Evolutionary conservation across 2,797 vertebrate species (phyloP).

Genomic region (Orestias chungarensis): DNA sequence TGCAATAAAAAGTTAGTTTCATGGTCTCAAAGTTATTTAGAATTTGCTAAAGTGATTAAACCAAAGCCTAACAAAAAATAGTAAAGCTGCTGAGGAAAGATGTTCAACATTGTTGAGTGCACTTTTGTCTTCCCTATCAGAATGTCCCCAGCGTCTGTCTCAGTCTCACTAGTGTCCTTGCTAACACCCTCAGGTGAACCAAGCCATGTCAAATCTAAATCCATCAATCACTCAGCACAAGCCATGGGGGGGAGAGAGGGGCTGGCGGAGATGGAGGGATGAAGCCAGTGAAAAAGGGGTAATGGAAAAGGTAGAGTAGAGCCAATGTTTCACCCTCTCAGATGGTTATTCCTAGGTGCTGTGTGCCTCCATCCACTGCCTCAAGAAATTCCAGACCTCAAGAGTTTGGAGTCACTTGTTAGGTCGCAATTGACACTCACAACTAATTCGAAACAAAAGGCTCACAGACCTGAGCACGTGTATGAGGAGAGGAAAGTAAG

Average conservation of each 20-base stretch:
- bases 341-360: background rate
- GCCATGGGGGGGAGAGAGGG: constrained; percentile 33
- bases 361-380: constrained; percentile 27
- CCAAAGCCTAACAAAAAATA: constrained; percentile 28
- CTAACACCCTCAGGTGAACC: constrained; percentile 67
- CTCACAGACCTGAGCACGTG: constrained; percentile 31
- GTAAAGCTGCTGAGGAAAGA: constrained; percentile 36
- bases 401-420: constrained; percentile 49
- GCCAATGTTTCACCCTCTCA: constrained; percentile 50
- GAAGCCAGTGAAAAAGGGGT: constrained; percentile 25
- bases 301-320: constrained; percentile 55
- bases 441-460: constrained; percentile 41
- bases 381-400: constrained; percentile 30
- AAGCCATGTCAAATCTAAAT: constrained; percentile 73
- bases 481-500: constrained; percentile 20
- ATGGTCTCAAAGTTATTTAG: constrained; percentile 9
- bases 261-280: constrained; percentile 50
- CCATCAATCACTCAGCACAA: constrained; percentile 75
- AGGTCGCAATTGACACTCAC: constrained; percentile 41
- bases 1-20: no score
- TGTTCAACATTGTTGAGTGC: constrained; percentile 26
- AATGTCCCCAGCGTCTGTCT: constrained; percentile 55
- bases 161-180: constrained; percentile 70
- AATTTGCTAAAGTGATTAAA: background rate
- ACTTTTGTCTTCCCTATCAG: constrained; percentile 37